Percentiles rank a stretch among this genome's conserved stretches.
Evolutionary conservation across 2,113 vertebrate genomes (phyloP).

Genomic region (Stigmatopora nigra): DNA sequence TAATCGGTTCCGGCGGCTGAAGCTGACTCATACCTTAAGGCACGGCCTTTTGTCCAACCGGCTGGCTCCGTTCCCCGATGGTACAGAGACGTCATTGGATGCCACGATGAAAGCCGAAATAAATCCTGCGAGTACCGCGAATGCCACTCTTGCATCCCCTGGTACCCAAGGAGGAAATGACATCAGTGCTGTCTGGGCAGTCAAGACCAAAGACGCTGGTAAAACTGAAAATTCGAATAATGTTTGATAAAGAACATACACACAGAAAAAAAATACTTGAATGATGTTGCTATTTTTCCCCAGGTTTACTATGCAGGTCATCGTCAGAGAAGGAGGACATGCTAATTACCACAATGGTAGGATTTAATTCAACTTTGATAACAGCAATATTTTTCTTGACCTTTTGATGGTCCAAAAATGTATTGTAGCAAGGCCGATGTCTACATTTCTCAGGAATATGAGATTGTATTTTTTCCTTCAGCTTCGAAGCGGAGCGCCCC

Average conservation of each 20-base stretch:
- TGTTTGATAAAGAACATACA: too few relatives aligned
- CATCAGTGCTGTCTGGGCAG: conserved; percentile 60
- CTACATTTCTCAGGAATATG: neutral
- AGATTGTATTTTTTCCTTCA: neutral
- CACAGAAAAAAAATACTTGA: neutral
- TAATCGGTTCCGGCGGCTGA: conserved; percentile 91
- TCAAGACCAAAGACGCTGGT: conserved; percentile 75
- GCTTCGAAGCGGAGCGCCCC: conserved; percentile 80
- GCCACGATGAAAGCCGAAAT: conserved; percentile 78
- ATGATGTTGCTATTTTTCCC: conserved; percentile 40
- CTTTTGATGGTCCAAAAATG: neutral
- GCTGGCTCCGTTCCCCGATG: conserved; percentile 80
- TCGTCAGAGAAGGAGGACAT: conserved; percentile 80
- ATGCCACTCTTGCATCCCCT: conserved; percentile 22
- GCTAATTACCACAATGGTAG: conserved; percentile 88
- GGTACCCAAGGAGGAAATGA: conserved; percentile 51
- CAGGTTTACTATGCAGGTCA: conserved; percentile 69
- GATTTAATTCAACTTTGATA: neutral
- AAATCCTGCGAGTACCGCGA: conserved; percentile 44
- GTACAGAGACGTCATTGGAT: conserved; percentile 72
- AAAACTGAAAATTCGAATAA: conserved; percentile 34
- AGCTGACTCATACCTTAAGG: conserved; percentile 86
- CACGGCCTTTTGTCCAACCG: conserved; percentile 83
- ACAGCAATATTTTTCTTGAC: too few relatives aligned
- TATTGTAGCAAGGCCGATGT: neutral